Conservation (phyloP, 2,797 vertebrate species). For the Peromyscus nudipes region DNA sequence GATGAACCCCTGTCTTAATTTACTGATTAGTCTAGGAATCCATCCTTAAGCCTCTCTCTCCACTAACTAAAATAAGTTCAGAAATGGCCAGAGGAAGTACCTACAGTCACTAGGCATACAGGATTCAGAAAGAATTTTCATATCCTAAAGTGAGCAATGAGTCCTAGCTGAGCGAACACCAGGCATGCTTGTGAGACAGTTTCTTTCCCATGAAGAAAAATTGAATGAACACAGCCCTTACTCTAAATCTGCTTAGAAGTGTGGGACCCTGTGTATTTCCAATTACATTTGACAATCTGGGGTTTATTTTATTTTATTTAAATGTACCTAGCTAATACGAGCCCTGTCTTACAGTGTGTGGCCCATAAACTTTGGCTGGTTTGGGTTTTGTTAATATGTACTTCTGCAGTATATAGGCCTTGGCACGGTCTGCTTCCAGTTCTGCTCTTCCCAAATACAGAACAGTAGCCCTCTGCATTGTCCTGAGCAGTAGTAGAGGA, state of each 20-base stretch:
- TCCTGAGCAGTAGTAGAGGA: not conserved
- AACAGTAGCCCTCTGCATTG: not conserved
- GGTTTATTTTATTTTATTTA: conserved; percentile 46
- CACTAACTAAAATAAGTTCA: not conserved
- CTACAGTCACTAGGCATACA: not conserved
- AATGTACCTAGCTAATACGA: not conserved
- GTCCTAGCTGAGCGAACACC: not conserved
- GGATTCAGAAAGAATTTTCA: not conserved
- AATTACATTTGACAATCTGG: not conserved
- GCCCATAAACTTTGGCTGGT: not conserved
- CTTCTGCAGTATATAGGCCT: not conserved
- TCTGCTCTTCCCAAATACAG: not conserved
- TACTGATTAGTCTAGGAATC: not conserved
- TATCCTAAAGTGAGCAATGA: not conserved
- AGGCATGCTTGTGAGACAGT: not conserved
- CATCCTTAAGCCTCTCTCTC: not conserved
- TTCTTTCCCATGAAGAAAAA: not conserved
- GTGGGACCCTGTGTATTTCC: not conserved
- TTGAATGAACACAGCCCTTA: not conserved
- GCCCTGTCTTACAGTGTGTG: not conserved
- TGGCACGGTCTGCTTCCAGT: not conserved
- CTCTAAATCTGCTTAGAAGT: not conserved
- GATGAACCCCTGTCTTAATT: not conserved
- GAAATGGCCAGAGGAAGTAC: not conserved
- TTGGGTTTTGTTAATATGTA: not conserved